These are phyloP conservation scores for Corythornis cristatus DNA, from an alignment of 2,113 vertebrate species.

Conservation along the genomic window DNA sequence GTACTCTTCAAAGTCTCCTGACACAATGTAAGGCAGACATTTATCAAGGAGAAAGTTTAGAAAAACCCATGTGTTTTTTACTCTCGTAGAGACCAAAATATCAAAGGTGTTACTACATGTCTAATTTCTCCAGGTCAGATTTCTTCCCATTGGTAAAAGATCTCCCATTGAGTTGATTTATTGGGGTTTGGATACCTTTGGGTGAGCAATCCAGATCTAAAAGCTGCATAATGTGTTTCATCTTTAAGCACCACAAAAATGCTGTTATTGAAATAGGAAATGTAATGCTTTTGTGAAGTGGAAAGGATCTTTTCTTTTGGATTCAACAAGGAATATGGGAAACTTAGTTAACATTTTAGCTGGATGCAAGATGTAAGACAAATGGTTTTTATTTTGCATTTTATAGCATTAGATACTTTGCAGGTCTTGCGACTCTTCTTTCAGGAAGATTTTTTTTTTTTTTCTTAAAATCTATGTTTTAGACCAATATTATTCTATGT, in stretches of 20 bases:
- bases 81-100: background rate
- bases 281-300: background rate
- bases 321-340: background rate
- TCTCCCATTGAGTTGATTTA: background rate
- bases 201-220: background rate
- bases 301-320: background rate
- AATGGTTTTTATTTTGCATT: background rate
- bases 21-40: background rate
- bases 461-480: background rate
- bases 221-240: accelerated
- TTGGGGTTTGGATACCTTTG: background rate
- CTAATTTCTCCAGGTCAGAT: no score
- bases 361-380: accelerated
- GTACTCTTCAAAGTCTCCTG: background rate
- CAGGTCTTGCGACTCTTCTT: background rate
- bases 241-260: background rate
- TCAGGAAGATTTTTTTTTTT: background rate
- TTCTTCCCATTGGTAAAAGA: background rate
- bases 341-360: background rate
- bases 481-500: background rate
- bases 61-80: background rate
- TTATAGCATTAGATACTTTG: background rate
- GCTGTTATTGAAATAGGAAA: background rate
- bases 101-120: accelerated
- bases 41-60: background rate